Base-by-base conservation (phyloP, 2,113 vertebrate genomes). In the Balaeniceps rex region DNA sequence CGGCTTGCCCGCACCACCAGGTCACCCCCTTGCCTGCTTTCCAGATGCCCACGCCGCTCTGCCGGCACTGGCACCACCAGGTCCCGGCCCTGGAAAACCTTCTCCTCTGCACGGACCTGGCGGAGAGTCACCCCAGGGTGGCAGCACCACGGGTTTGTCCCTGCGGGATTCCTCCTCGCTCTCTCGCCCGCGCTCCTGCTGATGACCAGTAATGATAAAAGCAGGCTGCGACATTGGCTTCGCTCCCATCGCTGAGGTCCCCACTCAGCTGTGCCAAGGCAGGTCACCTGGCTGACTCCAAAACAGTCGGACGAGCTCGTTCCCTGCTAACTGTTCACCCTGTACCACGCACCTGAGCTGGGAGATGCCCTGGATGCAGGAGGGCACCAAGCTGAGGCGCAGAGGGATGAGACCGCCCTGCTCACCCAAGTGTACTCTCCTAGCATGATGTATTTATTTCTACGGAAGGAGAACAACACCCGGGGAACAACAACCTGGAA, bases 251-350 rank as follows among this genome's bases (percentile, higher is more conserved):
- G 3, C 71, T 15, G n/a, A 24, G 11, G 44, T 40, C 15, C 31
- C n/a, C 5, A 1, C 51, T 10, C 24, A 7, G 46, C 33, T 1
- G 7, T 2, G 14, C 28, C 1, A 6, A 40, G 44, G 44, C n/a
- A n/a, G 84, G 52, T 44, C 49, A 34, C 38, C 33, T 1, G 0
- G 31, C 42, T 4, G 16, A 3, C 23, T 74, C 87, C 55, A 5
- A 26, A 36, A 57, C 1, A 29, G 34, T 29, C 16, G 2, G 42
- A 57, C 1, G 4, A 69, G 54, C 72, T 47, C 15, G 1, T 58
- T 51, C 16, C 72, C 31, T 4, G 24, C 71, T 31, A 17, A 51
- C 25, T 19, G 52, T 14, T 29, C n/a, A 28, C 19, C 51, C 34
- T 9, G 3, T 14, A 19, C 52, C 40, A 21, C 2, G 1, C 14